Evolutionary conservation across 2,888 invertebrate genomes (phyloP).

Genomic region (Amiota communis): DNA sequence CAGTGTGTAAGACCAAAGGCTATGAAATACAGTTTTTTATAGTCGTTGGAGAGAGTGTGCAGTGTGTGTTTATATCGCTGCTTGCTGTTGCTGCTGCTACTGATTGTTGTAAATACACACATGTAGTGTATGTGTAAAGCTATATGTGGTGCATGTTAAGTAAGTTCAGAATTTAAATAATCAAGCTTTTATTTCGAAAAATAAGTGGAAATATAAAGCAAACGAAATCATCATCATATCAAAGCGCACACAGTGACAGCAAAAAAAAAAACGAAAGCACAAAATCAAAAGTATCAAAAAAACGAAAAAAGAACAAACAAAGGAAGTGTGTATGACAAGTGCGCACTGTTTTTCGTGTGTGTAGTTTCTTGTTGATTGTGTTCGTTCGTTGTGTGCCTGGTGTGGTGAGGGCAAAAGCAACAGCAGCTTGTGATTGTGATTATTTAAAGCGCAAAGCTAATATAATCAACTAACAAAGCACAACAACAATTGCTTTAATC

Average conservation of each 20-base stretch:
- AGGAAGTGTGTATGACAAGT: background rate
- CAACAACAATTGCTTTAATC: slow-evolving; percentile 1
- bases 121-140: background rate
- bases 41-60: too few relatives aligned
- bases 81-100: background rate
- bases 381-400: background rate
- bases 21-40: background rate
- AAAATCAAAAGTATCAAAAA: background rate
- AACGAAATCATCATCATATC: background rate
- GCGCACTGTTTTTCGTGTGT: slow-evolving; percentile 1
- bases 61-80: background rate
- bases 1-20: background rate
- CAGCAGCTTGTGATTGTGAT: background rate
- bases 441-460: slow-evolving; percentile 1
- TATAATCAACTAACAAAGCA: background rate
- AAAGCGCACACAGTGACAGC: slow-evolving; percentile 1
- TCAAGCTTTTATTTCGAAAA: slow-evolving; percentile 12
- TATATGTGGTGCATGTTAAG: background rate
- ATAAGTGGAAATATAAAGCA: background rate
- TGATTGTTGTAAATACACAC: background rate
- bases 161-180: background rate
- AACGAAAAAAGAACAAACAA: background rate
- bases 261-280: background rate
- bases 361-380: slow-evolving; percentile 1
- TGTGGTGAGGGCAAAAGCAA: background rate